Percentiles rank a stretch among this genome's conserved stretches.
Evolutionary conservation across 2,888 invertebrate species (phyloP).

Genomic region (Xestia xanthographa): DNA sequence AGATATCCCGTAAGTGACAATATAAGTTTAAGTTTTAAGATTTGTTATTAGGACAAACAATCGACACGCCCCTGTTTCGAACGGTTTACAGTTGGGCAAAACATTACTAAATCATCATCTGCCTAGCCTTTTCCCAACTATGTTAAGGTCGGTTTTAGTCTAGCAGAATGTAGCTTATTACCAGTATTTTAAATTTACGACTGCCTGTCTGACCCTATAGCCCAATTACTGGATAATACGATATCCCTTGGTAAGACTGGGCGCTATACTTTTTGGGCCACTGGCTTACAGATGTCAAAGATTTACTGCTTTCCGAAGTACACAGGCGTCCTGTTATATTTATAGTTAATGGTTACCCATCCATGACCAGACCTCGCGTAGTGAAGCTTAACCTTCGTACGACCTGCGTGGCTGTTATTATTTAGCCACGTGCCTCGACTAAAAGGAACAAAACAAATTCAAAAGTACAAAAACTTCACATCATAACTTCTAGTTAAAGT

Average conservation of each 20-base stretch:
- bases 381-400: not conserved
- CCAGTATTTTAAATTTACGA: too few relatives aligned
- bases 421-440: not conserved
- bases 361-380: not conserved
- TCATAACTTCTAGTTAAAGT: slow-evolving; percentile 9
- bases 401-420: not conserved
- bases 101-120: not conserved
- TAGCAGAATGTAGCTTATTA: not conserved
- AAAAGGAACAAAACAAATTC: not conserved
- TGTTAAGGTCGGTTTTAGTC: not conserved
- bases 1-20: too few relatives aligned
- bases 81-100: not conserved
- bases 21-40: not conserved
- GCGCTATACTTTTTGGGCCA: not conserved
- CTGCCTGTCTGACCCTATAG: not conserved
- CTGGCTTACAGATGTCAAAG: not conserved
- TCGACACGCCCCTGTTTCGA: not conserved
- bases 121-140: not conserved
- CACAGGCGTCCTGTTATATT: not conserved
- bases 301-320: not conserved
- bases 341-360: not conserved
- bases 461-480: slow-evolving; percentile 1
- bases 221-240: not conserved
- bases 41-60: not conserved
- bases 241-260: not conserved